phyloP scores from a whole-genome alignment of 2,113 vertebrate species.

The Pelmatolapia mariae region DNA sequence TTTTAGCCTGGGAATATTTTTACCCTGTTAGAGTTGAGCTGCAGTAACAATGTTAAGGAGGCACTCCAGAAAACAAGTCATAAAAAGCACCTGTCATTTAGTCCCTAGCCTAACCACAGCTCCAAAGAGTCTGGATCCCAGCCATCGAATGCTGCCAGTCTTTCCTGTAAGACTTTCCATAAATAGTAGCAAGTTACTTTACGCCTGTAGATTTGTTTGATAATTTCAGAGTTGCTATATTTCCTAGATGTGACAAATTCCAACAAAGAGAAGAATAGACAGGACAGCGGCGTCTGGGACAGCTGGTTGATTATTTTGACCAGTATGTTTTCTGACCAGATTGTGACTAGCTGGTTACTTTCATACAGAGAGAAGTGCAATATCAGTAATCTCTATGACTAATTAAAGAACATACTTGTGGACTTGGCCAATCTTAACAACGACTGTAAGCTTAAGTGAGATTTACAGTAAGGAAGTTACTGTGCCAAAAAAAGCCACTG shows the following conservation, averaged over 20 bases:
- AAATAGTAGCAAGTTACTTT: rapidly evolving
- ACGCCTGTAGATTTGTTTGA: rapidly evolving
- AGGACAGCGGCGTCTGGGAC: too few species aligned
- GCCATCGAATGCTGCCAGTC: background rate
- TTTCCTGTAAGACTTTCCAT: background rate
- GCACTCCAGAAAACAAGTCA: background rate
- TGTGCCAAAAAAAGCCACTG: background rate
- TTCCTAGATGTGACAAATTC: background rate
- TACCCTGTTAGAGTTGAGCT: background rate
- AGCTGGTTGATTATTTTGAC: background rate
- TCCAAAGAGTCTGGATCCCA: background rate
- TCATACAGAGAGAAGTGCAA: rapidly evolving
- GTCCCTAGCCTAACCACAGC: background rate
- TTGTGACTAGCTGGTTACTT: background rate
- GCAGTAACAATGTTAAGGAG: background rate
- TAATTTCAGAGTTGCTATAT: background rate
- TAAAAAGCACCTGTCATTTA: background rate
- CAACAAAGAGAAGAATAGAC: rapidly evolving
- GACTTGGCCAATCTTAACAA: background rate
- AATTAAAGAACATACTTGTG: background rate
- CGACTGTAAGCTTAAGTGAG: background rate
- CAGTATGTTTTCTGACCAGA: background rate
- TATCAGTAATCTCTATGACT: background rate
- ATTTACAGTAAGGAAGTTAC: background rate
- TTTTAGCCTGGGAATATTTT: background rate